phyloP scores from a whole-genome alignment of 2,797 vertebrate species.

The Paratrypauchen microcephalus region DNA sequence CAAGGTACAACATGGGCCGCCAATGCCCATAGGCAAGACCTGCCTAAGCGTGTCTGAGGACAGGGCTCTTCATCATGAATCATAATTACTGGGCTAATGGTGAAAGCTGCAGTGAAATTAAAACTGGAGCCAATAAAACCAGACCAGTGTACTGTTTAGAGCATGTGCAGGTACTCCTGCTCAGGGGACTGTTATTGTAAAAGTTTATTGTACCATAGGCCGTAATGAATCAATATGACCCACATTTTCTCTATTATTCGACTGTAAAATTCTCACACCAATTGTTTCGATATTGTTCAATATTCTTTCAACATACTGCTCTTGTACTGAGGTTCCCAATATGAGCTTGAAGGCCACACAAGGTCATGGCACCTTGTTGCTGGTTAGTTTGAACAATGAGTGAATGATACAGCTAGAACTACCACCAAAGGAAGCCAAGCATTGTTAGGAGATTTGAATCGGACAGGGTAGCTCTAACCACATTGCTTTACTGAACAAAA shows the following conservation, averaged over 20 bases:
- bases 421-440: neutral
- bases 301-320: neutral
- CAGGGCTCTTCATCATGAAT: slow-evolving; percentile 35
- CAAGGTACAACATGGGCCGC: slow-evolving; percentile 16
- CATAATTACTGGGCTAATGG: slow-evolving; percentile 35
- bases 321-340: neutral
- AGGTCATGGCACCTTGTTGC: neutral
- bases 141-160: slow-evolving; percentile 24
- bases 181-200: neutral
- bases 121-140: slow-evolving; percentile 17
- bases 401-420: neutral
- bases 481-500: slow-evolving; percentile 29
- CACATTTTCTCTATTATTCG: neutral
- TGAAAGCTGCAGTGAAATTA: neutral
- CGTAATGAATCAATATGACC: neutral
- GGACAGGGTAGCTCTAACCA: slow-evolving; percentile 36
- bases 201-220: neutral
- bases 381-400: neutral
- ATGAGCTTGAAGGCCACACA: neutral
- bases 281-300: neutral
- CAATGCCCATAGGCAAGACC: slow-evolving; percentile 29
- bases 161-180: neutral
- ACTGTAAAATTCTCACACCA: neutral
- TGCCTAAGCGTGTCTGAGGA: slow-evolving; percentile 52
- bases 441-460: slow-evolving; percentile 9